Base-by-base conservation (phyloP, 2,113 vertebrate species). In the Sylvicapra grimmia region DNA sequence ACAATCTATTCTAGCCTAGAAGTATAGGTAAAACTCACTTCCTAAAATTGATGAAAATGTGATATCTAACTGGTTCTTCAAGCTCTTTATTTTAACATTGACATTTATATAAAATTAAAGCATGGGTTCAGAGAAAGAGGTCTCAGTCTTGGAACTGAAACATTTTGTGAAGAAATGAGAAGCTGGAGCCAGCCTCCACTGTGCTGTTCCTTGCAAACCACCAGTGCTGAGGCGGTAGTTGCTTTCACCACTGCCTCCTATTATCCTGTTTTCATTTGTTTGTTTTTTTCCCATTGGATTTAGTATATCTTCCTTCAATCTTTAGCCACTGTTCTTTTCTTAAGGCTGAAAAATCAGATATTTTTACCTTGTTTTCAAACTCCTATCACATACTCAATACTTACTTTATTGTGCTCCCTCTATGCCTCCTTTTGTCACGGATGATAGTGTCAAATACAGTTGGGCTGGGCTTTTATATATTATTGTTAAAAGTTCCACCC, bases 321-420 rank as follows among this genome's bases (percentile, higher is more conserved):
- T 56, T 90, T 79, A 58, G 5, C 5, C 27, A 68, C 27, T 83
- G 5, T 63, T 84, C 25, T 89, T 94, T 33, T 80, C 23, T 89
- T 96, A 13, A 93, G 29, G 29, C 8, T 72, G 51, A 25, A 89
- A 83, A 90, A 75, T 58, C 13, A 61, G 14, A 19, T n/a, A 9
- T 47, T 68, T 96, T 54, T 29, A 88, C n/a, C 19, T 83, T 91
- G 18, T 47, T 95, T 88, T 94, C 56, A 94, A 96, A 92, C 58
- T 36, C 16, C 53, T 94, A 23, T 7, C 77, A 2, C 40, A 90
- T 29, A 75, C 25, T 54, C 33, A 92, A 44, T 65, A 21, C n/a
- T 93, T 92, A 5, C 53, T 61, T 85, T 83, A 80, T 54, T 92
- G 61, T 79, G 6, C 90, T 86, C 6, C 10, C 27, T 89, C 2